A percentile compares a stretch with the other conserved stretches of the same genome.
Conservation (phyloP, 2,113 vertebrate species). For the Desmodus rotundus region DNA sequence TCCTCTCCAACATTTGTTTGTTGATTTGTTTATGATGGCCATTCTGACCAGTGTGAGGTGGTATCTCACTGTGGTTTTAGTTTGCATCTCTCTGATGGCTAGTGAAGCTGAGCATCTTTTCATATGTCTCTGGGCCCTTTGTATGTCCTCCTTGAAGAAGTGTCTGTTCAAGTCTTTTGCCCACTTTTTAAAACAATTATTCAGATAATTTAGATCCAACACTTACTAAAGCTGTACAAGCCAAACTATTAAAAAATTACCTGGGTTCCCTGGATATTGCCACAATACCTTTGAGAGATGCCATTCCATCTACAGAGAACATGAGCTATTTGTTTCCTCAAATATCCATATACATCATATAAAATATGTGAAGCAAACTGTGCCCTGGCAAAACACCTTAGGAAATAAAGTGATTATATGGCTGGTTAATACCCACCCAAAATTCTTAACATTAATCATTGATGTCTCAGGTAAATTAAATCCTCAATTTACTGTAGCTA, state of each 20-base stretch:
- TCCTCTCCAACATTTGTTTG: too few relatives aligned
- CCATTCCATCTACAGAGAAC: neutral
- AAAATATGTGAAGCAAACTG: neutral
- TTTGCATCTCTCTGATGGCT: too few relatives aligned
- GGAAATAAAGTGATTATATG: neutral
- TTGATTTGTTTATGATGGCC: too few relatives aligned
- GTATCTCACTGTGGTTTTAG: too few relatives aligned
- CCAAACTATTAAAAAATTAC: slow-evolving; percentile 9
- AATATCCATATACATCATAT: neutral
- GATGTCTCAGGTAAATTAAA: neutral
- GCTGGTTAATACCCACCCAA: neutral
- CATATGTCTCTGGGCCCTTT: too few relatives aligned
- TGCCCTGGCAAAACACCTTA: neutral
- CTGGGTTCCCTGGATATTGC: neutral
- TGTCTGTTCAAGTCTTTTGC: too few relatives aligned
- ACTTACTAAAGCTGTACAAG: neutral
- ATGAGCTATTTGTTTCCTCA: neutral
- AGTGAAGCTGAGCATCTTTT: too few relatives aligned
- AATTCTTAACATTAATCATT: neutral
- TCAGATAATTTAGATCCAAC: neutral
- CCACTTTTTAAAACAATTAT: too few relatives aligned
- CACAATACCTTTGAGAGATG: neutral
- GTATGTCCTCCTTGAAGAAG: too few relatives aligned
- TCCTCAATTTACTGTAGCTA: neutral
- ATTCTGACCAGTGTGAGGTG: too few relatives aligned